Base-by-base conservation (phyloP, 2,113 vertebrate genomes). In the Vimba vimba region DNA sequence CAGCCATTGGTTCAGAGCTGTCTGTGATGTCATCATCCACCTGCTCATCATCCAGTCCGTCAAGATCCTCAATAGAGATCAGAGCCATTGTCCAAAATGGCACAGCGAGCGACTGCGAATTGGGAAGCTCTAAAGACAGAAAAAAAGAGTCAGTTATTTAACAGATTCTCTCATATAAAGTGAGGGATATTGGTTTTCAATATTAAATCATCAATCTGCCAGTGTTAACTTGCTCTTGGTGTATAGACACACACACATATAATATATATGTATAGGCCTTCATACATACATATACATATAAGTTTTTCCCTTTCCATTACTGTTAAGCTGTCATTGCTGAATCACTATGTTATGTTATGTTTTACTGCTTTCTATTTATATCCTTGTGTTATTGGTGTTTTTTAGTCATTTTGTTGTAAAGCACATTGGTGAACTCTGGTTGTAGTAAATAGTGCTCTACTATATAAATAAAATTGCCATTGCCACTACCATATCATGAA, bases 61-160 rank as follows among this genome's bases (percentile, higher is more conserved):
- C 95, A 0, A 96, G 93, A 79, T 97, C 96, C 71, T 96, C 96
- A 25, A 96, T 88, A 21, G 94, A 95, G 88, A 96, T 96, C 43
- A 96, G 92, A 83, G 94, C 96, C 96, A 97, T 97, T 25, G 7
- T 27, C n/a, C 78, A 30, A 36, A 50, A 36, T 33, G 21, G 21
- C 69, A 73, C 36, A 0, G 47, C 6, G 7, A 64, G 39, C 11
- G 43, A 27, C 66, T 33, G 77, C 39, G 68, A 59, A 60, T 59
- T 45, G 12, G 7, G 30, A 47, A 13, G 5, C n/a, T 75, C 5
- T 4, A 17, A 66, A 21, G 27, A 74, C 11, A 8, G 10, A 66
- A 60, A n/a, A 27, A n/a, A 52, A 43, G n/a, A 43, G 8, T 36
- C 36, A 7, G 39, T 39, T 39, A 39, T 39, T 39, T 5, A 25